Base-by-base conservation (phyloP, 2,797 vertebrate species). In the Mionectes olivaceus region DNA sequence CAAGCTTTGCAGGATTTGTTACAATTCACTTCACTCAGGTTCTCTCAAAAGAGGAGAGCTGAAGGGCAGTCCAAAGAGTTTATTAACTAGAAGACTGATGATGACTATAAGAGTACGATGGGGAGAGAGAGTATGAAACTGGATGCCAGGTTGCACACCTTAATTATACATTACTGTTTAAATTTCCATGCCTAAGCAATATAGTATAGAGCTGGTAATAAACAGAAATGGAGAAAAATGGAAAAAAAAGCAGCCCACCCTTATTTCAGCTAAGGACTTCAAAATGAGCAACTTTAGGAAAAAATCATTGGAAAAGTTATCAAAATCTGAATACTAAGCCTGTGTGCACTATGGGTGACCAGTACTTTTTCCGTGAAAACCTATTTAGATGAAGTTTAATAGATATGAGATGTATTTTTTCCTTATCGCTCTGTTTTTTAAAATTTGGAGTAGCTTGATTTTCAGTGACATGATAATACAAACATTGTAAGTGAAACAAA, bases 1-100 rank as follows among this genome's bases (percentile, higher is more conserved):
- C 77, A 79, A 37, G 37, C 63, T 87, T 73, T 81, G 69, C 70
- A 78, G 89, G 82, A 89, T 94, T 91, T 94, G 70, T 88, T 77
- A 73, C 77, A 92, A 79, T 61, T 81, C 67, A 50, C 46, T 83
- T 94, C 87, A 70, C 33, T 59, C 43, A 30, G 53, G 21, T 87
- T 81, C 22, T 93, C 69, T 88, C 73, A 56, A 83, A 95, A 80
- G 56, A 69, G 32, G 30, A 88, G 47, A 74, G 18, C 41, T 93
- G 86, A 93, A 92, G 80, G 74, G 18, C 59, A 73, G 67, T 78
- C 19, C 23, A 63, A 81, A n/a, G 35, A 86, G 43, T 86, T 91
- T 88, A 84, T 95, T 74, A 68, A 43, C 69, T 69, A 73, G 32
- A 85, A 83, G 74, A 83, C 57, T 80, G 69, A 57, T 39, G 50